Evolutionary conservation across 2,888 invertebrate genomes (phyloP).

Genomic region (Halictus quadricinctus): DNA sequence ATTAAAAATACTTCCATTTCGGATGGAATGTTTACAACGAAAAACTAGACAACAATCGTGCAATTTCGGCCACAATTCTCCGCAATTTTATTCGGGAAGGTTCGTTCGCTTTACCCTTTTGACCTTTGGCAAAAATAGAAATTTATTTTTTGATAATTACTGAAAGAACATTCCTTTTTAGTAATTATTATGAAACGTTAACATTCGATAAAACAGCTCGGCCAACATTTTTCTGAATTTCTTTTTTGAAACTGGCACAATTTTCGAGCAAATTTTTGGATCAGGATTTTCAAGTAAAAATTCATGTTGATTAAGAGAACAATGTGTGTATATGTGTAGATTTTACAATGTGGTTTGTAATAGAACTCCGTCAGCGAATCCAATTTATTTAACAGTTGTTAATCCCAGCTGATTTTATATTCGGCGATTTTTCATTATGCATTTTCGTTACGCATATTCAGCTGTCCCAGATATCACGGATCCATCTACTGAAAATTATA

Average conservation of each 20-base stretch:
- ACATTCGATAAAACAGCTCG: too few relatives aligned
- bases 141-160: neutral
- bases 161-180: too few relatives aligned
- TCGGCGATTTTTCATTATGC: neutral
- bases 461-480: neutral
- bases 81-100: neutral
- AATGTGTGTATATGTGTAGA: too few relatives aligned
- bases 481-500: neutral
- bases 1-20: neutral
- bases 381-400: neutral
- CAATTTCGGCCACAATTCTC: neutral
- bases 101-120: neutral
- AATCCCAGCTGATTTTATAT: neutral
- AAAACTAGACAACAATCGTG: neutral
- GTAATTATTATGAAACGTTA: too few relatives aligned
- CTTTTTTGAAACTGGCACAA: too few relatives aligned
- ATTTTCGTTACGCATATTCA: neutral
- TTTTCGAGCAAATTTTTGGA: too few relatives aligned
- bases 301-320: too few relatives aligned
- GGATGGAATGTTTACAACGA: neutral
- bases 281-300: too few relatives aligned
- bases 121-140: neutral
- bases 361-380: too few relatives aligned
- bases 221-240: too few relatives aligned
- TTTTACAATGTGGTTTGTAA: too few relatives aligned